Evolutionary conservation across 1,140 invertebrate species (phyloP), one percentile per base, ranked within the genome.

Genomic region (Eufriesea mexicana): DNA sequence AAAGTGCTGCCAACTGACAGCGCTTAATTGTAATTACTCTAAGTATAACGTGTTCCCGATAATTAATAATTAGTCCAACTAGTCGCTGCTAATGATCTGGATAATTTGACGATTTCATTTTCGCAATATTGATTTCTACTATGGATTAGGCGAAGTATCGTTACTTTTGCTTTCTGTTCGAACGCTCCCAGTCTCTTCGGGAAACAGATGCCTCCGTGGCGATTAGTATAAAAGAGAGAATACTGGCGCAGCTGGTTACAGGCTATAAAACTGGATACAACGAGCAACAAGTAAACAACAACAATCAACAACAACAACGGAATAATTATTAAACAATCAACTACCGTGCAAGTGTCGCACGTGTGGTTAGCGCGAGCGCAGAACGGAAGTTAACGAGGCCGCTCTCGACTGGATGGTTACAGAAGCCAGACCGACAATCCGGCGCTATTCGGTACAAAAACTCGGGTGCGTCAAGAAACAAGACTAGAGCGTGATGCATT

Each of bases 401-500:
- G n/a, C 35, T 64, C 68, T 62, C 68, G 49, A 7, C 4, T 45
- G 20, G 35, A 25, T 57, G 45, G 73, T 79, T 85, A 75, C 45
- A 55, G 66, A 59, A 25, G 45, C 45, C 20, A 6, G 16, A n/a
- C 45, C 35, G 49, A 49, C 25, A 18, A 42, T 59, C 57, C 75
- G 64, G 42, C 6, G 16, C 59, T 70, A 55, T 49, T 84, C 66
- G 57, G 71, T 81, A 62, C 35, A 61, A 79, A n/a, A 77, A n/a
- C 6, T 62, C 2, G 51, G 72, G 68, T 78, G 68, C 70, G 45
- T 72, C 75, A 79, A 83, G 85, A 80, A 74, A 78, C 66, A 85
- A 84, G 62, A 71, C 78, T 72, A 77, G 77, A 89, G 88, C 71
- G 83, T 86, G 88, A 89, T 89, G 85, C 88, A 89, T 89, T 84